Conservation (phyloP, 2,888 invertebrate species). For the Athetis lepigone region DNA sequence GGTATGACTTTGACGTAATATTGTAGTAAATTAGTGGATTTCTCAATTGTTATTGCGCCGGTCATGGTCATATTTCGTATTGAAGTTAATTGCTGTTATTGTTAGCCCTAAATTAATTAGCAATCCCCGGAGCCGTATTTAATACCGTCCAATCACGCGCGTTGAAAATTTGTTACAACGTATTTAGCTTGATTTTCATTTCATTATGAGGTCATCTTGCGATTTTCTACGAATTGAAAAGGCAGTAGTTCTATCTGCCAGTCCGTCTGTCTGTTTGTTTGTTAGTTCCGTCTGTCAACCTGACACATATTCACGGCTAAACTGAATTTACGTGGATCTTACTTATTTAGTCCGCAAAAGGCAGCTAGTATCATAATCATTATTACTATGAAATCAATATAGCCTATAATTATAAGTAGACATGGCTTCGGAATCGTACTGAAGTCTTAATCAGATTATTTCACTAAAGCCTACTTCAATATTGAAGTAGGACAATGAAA, state of each 20-base stretch:
- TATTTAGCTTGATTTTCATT: background rate
- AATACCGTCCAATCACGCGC: background rate
- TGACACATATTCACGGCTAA: too few species aligned
- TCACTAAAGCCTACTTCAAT: constrained; percentile 9
- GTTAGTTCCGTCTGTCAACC: too few species aligned
- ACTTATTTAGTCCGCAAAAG: too few species aligned
- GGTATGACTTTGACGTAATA: constrained; percentile 73
- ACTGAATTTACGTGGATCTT: too few species aligned
- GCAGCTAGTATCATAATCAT: too few species aligned
- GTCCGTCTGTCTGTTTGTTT: too few species aligned
- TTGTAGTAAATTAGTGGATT: background rate
- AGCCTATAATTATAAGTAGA: background rate
- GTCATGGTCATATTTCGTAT: constrained; percentile 3
- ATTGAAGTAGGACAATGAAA: constrained; percentile 4
- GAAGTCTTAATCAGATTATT: too few species aligned
- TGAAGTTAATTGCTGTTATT: background rate
- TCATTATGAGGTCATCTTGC: background rate
- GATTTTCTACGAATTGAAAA: too few species aligned
- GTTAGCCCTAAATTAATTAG: constrained; percentile 7
- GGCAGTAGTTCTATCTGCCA: too few species aligned
- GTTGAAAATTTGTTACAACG: background rate
- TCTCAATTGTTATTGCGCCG: background rate
- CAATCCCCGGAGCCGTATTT: background rate
- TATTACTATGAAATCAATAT: background rate
- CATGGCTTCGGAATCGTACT: too few species aligned